Conservation (phyloP, 2,113 vertebrate genomes). For the Phycodurus eques region DNA sequence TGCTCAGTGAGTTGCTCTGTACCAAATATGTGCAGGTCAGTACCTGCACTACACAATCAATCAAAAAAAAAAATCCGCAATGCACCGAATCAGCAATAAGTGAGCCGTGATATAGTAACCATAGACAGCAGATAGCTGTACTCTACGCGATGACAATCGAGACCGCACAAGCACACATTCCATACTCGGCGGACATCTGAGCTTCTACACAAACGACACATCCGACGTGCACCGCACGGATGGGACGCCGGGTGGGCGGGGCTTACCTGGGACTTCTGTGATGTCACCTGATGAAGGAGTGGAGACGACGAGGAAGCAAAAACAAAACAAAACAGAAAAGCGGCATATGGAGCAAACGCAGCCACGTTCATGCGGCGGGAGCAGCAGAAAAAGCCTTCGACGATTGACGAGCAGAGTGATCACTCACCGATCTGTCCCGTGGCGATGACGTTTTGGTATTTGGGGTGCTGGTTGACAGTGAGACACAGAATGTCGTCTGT, state of each 20-base stretch:
- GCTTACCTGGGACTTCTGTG: slow-evolving; percentile 88
- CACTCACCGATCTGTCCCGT: slow-evolving; percentile 95
- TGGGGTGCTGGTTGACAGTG: slow-evolving; percentile 96
- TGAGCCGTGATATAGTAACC: no score
- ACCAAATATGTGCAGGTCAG: no score
- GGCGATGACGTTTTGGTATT: slow-evolving; percentile 93
- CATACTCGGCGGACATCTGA: slow-evolving; percentile 50
- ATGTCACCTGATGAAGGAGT: slow-evolving; percentile 87
- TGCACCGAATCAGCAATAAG: no score
- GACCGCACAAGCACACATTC: no score
- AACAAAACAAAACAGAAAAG: slow-evolving; percentile 66
- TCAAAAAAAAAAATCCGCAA: no score
- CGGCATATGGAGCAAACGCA: slow-evolving; percentile 60
- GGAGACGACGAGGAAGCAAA: slow-evolving; percentile 79
- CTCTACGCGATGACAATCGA: no score
- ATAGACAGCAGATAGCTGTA: no score
- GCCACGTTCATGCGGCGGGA: slow-evolving; percentile 26
- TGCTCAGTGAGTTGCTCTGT: no score
- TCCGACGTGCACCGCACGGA: background rate
- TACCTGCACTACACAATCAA: no score
- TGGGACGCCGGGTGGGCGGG: background rate
- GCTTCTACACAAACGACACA: slow-evolving; percentile 45
- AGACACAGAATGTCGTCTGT: slow-evolving; percentile 96
- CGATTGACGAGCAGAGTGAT: background rate
- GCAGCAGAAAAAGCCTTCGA: background rate